Base-by-base conservation (phyloP, 2,888 invertebrate genomes). In the Ferrisia virgata region DNA sequence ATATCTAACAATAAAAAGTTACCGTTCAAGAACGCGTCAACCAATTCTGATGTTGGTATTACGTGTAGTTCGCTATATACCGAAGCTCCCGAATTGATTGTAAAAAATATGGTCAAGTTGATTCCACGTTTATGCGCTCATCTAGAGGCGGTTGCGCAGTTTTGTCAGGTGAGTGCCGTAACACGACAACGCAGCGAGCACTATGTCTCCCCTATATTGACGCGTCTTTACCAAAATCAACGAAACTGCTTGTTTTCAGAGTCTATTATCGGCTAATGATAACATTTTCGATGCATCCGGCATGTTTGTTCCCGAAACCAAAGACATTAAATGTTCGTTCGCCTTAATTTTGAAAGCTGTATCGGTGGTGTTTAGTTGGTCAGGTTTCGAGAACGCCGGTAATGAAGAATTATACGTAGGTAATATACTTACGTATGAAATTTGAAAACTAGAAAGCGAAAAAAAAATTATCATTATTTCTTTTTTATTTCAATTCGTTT, bases 241-340 rank as follows among this genome's bases (percentile, higher is more conserved):
- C 25, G 72, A 8, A 28, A 28, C 15, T 22, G 72, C 4, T 72
- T 78, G 2, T 5, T 86, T 83, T 69, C 86, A 89, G 87, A 88
- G 88, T 28, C 87, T 91, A 85, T 87, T 92, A 15, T 89, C 89
- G 53, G 88, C 89, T 43, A 90, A 90, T 84, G 91, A 92, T 86
- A 91, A 91, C 5, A 87, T 91, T 53, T 87, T 91, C 82, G 92
- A 93, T 87, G 90, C 91, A 53, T 89, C 91, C 18, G 90, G 90
- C 85, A 89, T 92, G 86, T 91, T 90, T 86, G 89, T 90, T 15
- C 88, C 89, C 0, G 90, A 91, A 85, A 89, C 91, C 22, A 88
- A 89, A 83, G 89, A 90, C 84, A 88, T 92, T 72, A 92, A 90
- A 87, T 86, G 87, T 22, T 89, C 89, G 85, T 88, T 90, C 64